These are phyloP conservation scores for Sandelia bainsii DNA, from an alignment of 2,797 vertebrate species.

Conservation along the genomic window DNA sequence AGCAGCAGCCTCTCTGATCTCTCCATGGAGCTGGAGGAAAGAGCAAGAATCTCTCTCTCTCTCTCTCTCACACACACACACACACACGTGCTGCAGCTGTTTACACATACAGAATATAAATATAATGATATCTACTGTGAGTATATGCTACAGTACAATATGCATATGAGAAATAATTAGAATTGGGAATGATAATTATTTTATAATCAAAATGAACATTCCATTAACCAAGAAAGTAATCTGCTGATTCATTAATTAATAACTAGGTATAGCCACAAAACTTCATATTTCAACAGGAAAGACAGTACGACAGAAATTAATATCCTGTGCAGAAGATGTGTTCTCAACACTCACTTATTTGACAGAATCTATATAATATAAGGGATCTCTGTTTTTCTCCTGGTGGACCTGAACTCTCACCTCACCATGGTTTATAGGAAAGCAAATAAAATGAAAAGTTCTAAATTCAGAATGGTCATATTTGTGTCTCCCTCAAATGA, in stretches of 20 bases:
- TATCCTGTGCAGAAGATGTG: background rate
- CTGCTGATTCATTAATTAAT: background rate
- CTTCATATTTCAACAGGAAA: no score
- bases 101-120: no score
- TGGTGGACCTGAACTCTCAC: background rate
- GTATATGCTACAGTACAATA: no score
- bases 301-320: no score
- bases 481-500: constrained; percentile 11
- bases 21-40: constrained; percentile 41
- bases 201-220: background rate
- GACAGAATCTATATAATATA: constrained; percentile 4
- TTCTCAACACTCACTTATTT: background rate
- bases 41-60: constrained; percentile 20
- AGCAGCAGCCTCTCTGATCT: constrained; percentile 60
- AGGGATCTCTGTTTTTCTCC: constrained; percentile 6
- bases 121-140: no score
- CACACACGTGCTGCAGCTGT: no score
- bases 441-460: constrained; percentile 41
- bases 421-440: constrained; percentile 34
- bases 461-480: constrained; percentile 31
- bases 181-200: background rate
- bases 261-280: no score
- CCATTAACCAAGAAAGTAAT: background rate
- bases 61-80: background rate
- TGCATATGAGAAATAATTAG: no score